A percentile compares a stretch with the other conserved stretches of the same genome.
phyloP scores from a whole-genome alignment of 2,888 invertebrate species.

The Frankliniella fusca region DNA sequence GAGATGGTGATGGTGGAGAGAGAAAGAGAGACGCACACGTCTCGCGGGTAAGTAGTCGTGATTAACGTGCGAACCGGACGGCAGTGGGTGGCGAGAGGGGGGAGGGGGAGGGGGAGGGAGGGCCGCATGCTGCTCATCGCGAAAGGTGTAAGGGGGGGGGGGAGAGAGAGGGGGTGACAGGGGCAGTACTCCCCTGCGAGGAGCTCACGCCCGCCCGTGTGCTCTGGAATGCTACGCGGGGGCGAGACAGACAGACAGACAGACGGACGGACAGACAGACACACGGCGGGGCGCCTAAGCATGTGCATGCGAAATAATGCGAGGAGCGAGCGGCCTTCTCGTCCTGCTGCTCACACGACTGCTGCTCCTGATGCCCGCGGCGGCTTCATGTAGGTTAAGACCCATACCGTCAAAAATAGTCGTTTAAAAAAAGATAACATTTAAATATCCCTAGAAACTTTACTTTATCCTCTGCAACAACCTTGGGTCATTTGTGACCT shows the following conservation, averaged over 20 bases:
- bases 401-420: background rate
- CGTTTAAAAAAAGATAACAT: background rate
- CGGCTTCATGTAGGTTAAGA: background rate
- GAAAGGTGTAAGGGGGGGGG: no score
- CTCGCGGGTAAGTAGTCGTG: background rate
- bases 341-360: no score
- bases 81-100: background rate
- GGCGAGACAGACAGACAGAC: no score
- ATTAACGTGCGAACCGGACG: background rate
- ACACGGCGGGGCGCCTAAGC: no score
- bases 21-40: background rate
- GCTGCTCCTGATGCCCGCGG: background rate
- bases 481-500: no score
- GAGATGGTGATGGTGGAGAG: background rate
- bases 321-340: background rate
- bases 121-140: no score
- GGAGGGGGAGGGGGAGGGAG: background rate
- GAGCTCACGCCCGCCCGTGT: background rate
- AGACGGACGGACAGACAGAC: no score
- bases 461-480: no score
- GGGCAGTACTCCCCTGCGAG: background rate
- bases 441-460: background rate
- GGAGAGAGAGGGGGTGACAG: background rate
- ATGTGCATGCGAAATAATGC: background rate
- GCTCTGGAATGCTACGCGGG: background rate